Percentiles rank a stretch among this genome's conserved stretches.
phyloP scores from a whole-genome alignment of 2,888 invertebrate species.

The Epirrita christyi region DNA sequence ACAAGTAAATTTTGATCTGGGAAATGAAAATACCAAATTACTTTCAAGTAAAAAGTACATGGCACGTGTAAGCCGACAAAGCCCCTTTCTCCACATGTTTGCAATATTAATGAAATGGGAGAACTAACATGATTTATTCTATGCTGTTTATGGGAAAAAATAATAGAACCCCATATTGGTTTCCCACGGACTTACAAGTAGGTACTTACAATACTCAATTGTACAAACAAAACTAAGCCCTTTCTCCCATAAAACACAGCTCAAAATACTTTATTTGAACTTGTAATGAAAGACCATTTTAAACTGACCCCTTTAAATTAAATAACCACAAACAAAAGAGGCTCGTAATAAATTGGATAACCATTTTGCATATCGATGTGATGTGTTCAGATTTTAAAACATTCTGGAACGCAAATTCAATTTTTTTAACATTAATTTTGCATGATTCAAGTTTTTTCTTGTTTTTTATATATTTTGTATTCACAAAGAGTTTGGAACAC shows the following conservation, averaged over 20 bases:
- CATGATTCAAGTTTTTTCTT: background rate
- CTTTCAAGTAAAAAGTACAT: background rate
- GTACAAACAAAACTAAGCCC: slow-evolving; percentile 4
- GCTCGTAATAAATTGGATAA: slow-evolving; percentile 9
- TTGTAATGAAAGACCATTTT: background rate
- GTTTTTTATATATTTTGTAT: background rate
- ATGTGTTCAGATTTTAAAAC: slow-evolving; percentile 9
- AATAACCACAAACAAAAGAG: slow-evolving; percentile 3
- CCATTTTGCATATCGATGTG: slow-evolving; percentile 10
- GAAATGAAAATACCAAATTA: background rate
- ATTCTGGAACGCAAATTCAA: background rate
- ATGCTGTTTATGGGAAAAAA: slow-evolving; percentile 13
- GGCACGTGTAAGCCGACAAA: background rate
- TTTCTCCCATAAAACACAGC: background rate
- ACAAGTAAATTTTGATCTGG: too few relatives aligned
- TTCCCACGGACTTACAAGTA: slow-evolving; percentile 19
- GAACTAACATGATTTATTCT: slow-evolving; percentile 20
- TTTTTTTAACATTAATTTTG: slow-evolving; percentile 1
- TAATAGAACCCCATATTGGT: slow-evolving; percentile 7
- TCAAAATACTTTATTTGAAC: background rate
- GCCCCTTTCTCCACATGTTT: slow-evolving; percentile 11
- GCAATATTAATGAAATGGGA: slow-evolving; percentile 18
- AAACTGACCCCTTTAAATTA: slow-evolving; percentile 1
- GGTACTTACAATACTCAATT: background rate
- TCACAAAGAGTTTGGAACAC: background rate